A percentile compares a stretch with the other conserved stretches of the same genome.
phyloP scores from a whole-genome alignment of 2,888 invertebrate genomes.

The Parapristionchus giblindavisi region DNA sequence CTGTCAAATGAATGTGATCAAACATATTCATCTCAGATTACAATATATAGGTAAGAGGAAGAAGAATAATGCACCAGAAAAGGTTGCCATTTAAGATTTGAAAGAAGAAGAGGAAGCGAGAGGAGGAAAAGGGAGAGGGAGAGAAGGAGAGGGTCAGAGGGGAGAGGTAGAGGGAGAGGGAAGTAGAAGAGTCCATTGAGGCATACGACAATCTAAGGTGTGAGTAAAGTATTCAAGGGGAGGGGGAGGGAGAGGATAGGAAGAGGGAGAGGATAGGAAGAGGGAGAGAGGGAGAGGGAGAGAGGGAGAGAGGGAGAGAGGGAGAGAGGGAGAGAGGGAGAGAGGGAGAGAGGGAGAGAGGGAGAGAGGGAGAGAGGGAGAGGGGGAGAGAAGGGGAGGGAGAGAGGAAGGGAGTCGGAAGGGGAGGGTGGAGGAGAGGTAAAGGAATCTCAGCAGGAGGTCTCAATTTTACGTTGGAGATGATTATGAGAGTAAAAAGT shows the following conservation, averaged over 20 bases:
- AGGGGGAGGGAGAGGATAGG: too few relatives aligned
- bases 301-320: not conserved
- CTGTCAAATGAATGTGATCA: slow-evolving; percentile 26
- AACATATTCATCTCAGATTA: too few relatives aligned
- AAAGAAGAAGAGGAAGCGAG: not conserved
- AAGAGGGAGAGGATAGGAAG: not conserved
- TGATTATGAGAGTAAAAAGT: too few relatives aligned
- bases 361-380: not conserved
- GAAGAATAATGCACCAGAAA: not conserved
- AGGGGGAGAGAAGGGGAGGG: not conserved
- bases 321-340: not conserved
- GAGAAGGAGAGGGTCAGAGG: not conserved
- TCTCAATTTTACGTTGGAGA: too few relatives aligned
- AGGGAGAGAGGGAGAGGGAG: not conserved
- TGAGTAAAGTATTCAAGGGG: too few relatives aligned
- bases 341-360: too few relatives aligned
- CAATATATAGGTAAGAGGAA: not conserved
- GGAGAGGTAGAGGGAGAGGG: not conserved
- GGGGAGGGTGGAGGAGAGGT: not conserved
- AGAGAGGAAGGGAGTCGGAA: not conserved
- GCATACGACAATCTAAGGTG: slow-evolving; percentile 25
- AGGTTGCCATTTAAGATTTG: not conserved
- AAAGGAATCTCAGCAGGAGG: slow-evolving; percentile 8
- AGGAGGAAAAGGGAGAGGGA: not conserved
- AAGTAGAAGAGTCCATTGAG: slow-evolving; percentile 10